Base-by-base conservation (phyloP, 2,888 invertebrate species). In the Thalpophila matura region DNA sequence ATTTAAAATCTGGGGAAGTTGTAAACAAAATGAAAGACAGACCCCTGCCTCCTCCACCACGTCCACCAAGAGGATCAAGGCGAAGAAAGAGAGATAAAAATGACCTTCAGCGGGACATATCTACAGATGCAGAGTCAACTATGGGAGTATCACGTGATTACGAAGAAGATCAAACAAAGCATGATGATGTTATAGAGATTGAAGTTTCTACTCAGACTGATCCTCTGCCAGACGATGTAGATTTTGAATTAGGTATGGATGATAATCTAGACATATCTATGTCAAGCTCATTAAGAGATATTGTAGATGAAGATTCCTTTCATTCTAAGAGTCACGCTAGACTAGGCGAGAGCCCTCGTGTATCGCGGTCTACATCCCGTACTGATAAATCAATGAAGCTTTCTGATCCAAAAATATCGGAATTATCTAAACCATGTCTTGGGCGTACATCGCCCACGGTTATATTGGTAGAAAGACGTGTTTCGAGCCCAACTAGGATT, bases 161-260 rank as follows among this genome's bases (percentile, higher is more conserved):
- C 40, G 65, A 65, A 4, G 74, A 81, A 53, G 85, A 87, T 18
- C 77, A 84, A 53, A 56, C 63, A 16, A 87, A 84, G 59, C 53
- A 83, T 38, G 91, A 94, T 46, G 88, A 92, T 70, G 82, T 95
- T 20, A 86, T 95, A 65, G 97, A 97, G 89, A 96, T 96, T 22
- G 97, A 97, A 83, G 97, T 97, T 4, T 98, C 97, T 0, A 98
- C 97, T 0, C 98, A 98, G 91, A 98, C 98, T 0, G 98, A 98
- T 89, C 98, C 98, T 0, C 87, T 98, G 40, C 97, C 97, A 0
- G 97, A 98, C 79, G 98, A 97, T 79, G 96, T 97, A 60, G 96
- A 96, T 71, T 96, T 96, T 83, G 97, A 97, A 82, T 91, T 95
- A 76, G 92, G 95, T 18, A 84, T 94, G 58, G 95, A 95, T 67